A percentile compares a stretch with the other conserved stretches of the same genome.
phyloP scores from a whole-genome alignment of 1,140 invertebrate genomes.

The Hyphantria cunea region DNA sequence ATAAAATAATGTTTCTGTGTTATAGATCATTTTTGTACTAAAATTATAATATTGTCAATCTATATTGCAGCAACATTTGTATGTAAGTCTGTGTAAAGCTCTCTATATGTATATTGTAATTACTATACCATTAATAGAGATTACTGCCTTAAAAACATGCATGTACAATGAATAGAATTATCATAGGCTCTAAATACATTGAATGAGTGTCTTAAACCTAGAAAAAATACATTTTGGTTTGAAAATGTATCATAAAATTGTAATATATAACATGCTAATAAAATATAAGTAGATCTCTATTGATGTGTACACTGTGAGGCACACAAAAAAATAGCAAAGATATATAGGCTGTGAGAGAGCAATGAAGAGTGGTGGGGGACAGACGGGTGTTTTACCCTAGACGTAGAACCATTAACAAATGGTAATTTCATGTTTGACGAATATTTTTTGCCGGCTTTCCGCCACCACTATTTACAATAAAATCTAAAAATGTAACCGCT shows the following conservation, averaged over 20 bases:
- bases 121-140: not conserved
- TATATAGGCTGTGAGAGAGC: conserved; percentile 50
- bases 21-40: conserved; percentile 13
- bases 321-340: conserved; percentile 75
- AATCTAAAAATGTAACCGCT: conserved; percentile 26
- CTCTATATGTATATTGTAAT: not conserved
- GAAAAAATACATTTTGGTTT: no score
- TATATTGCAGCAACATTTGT: conserved; percentile 25
- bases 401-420: conserved; percentile 42
- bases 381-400: conserved; percentile 54
- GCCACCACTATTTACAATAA: conserved; percentile 16
- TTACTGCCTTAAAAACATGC: not conserved
- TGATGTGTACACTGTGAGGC: conserved; percentile 30
- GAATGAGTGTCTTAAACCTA: no score
- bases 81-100: conserved; percentile 14
- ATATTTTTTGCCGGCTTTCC: conserved; percentile 26
- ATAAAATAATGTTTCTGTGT: conserved; percentile 11
- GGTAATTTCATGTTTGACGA: conserved; percentile 64
- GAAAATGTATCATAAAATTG: no score
- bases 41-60: conserved; percentile 17
- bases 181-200: no score
- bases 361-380: conserved; percentile 32
- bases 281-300: not conserved
- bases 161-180: not conserved
- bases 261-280: no score